Percentiles rank a stretch among this genome's conserved stretches.
These are phyloP conservation scores for Chalcosyrphus nemorum DNA, from an alignment of 2,888 invertebrate genomes.

Conservation along the genomic window DNA sequence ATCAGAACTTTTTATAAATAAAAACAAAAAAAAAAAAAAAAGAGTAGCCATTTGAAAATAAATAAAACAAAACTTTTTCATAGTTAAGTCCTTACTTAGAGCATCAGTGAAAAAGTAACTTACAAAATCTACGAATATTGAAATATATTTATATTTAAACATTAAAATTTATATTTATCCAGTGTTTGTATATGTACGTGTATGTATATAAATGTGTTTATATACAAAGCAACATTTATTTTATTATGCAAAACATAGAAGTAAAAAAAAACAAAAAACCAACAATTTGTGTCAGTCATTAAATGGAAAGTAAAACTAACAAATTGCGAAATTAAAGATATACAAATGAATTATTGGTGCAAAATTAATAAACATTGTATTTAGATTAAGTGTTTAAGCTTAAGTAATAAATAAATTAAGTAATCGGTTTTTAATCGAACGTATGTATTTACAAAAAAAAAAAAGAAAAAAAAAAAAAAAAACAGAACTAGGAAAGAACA, in stretches of 20 bases:
- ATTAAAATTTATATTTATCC: constrained; percentile 21
- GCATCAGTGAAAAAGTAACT: constrained; percentile 2
- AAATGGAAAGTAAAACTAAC: constrained; percentile 18
- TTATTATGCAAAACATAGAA: constrained; percentile 32
- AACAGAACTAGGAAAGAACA: constrained; percentile 34
- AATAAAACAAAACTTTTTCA: neutral
- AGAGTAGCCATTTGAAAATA: constrained; percentile 4
- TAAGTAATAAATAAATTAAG: constrained; percentile 33
- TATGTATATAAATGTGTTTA: constrained; percentile 26
- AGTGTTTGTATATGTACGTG: constrained; percentile 30
- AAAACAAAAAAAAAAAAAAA: no score
- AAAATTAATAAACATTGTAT: constrained; percentile 53
- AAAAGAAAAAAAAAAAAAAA: no score
- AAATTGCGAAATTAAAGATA: constrained; percentile 9
- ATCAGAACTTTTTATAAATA: constrained; percentile 26
- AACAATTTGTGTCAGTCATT: constrained; percentile 43
- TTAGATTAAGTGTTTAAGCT: constrained; percentile 26
- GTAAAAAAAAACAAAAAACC: constrained; percentile 24
- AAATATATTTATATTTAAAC: constrained; percentile 39
- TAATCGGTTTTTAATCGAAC: constrained; percentile 26
- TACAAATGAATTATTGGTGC: constrained; percentile 53
- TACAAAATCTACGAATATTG: constrained; percentile 14
- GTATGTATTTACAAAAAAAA: constrained; percentile 19
- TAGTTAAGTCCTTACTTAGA: no score
- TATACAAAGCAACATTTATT: neutral